phyloP scores from a whole-genome alignment of 2,888 invertebrate species.

The Drosophila kambysellisi region DNA sequence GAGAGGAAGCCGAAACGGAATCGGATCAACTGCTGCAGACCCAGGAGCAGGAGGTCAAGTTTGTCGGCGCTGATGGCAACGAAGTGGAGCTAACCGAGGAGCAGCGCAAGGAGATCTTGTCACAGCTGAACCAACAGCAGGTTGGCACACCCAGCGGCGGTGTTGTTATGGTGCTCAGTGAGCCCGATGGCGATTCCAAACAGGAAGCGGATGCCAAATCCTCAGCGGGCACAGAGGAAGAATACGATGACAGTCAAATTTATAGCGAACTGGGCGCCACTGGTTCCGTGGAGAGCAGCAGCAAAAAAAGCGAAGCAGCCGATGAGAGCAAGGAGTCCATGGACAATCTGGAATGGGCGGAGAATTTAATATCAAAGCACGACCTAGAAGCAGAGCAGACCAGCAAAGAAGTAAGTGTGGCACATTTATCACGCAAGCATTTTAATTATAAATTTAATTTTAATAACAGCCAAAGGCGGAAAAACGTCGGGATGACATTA shows the following conservation, averaged over 20 bases:
- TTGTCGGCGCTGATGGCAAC: conserved; percentile 86
- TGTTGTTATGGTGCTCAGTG: conserved; percentile 85
- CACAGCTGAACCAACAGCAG: conserved; percentile 84
- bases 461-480: conserved; percentile 57
- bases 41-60: conserved; percentile 84
- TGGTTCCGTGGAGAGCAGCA: conserved; percentile 52
- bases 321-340: conserved; percentile 82
- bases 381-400: conserved; percentile 73
- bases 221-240: conserved; percentile 70
- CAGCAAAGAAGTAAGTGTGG: conserved; percentile 67
- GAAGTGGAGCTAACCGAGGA: conserved; percentile 84
- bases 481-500: conserved; percentile 81
- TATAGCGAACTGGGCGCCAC: conserved; percentile 74
- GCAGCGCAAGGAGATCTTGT: conserved; percentile 84
- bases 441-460: neutral
- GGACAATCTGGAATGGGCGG: conserved; percentile 83
- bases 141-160: conserved; percentile 82
- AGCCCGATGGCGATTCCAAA: conserved; percentile 68
- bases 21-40: conserved; percentile 83
- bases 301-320: conserved; percentile 55
- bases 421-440: neutral
- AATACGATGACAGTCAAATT: conserved; percentile 80
- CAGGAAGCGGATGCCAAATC: conserved; percentile 65
- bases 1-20: conserved; percentile 86
- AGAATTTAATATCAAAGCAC: conserved; percentile 83